phyloP scores from a whole-genome alignment of 2,888 invertebrate species.

The Diogma glabrata region DNA sequence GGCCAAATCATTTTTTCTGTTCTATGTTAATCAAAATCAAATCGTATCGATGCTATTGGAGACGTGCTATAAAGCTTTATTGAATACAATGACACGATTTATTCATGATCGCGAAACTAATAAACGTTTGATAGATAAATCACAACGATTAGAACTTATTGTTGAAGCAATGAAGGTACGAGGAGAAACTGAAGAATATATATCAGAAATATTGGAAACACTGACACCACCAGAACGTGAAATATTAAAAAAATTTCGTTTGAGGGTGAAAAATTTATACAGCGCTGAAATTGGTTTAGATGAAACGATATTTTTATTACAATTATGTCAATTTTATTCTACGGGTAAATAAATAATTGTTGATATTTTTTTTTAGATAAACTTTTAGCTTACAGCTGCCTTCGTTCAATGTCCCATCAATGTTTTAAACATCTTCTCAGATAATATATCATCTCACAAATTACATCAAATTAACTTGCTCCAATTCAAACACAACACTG shows the following conservation, averaged over 20 bases:
- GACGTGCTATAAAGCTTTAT: conserved; percentile 56
- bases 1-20: conserved; percentile 68
- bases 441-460: no score
- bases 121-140: conserved; percentile 74
- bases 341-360: conserved; percentile 12
- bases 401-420: no score
- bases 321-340: conserved; percentile 55
- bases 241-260: conserved; percentile 61
- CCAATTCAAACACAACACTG: no score
- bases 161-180: conserved; percentile 66
- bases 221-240: conserved; percentile 75
- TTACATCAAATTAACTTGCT: no score
- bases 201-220: conserved; percentile 77
- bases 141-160: conserved; percentile 72
- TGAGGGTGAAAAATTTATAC: conserved; percentile 62
- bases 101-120: conserved; percentile 54
- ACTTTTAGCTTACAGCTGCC: no score
- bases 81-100: conserved; percentile 54
- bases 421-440: no score
- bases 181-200: conserved; percentile 64
- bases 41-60: conserved; percentile 59
- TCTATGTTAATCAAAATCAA: conserved; percentile 57
- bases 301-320: conserved; percentile 68
- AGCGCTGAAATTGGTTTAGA: conserved; percentile 70
- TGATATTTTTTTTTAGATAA: no score